Base-by-base conservation (phyloP, 1,140 invertebrate species). In the Drosophila watanabei region DNA sequence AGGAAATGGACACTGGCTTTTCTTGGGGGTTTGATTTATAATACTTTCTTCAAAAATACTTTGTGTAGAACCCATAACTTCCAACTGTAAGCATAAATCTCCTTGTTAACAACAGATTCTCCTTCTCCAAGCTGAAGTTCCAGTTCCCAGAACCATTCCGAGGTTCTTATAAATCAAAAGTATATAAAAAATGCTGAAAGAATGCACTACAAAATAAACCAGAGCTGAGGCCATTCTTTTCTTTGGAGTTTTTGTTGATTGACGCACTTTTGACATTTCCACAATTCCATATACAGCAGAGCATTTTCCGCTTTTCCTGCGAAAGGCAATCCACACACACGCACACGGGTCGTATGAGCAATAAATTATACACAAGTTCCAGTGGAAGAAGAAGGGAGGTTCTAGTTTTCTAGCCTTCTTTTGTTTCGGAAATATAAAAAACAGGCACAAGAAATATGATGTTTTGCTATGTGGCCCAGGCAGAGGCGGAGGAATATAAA, bases 341-440 rank as follows among this genome's bases (percentile, higher is more conserved):
- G 46, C 63, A 59, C 57, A 84, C 63, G 48, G 28, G 41, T 75
- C 82, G 81, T 76, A 89, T 86, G 87, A 63, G 87, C 79, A 66
- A 90, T 90, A 90, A 90, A 90, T 90, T 90, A 90, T 77, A 77
- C 49, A 82, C 79, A 87, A 82, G 71, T 68, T 62, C 57, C 35
- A 13, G 28, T 18, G 48, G 56, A 30, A 51, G 56, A 18, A 24
- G 32, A 32, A 45, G 49, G 46, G 33, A 43, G 16, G 43, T 33
- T 11, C 16, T 73, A 73, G 70, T 60, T 73, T 60, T 43, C 45
- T 64, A 61, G 69, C 62, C 37, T 73, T 59, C 83, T 54, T 80
- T 87, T 87, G 83, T 87, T 87, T 87, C 39, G 62, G 64, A 81
- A 75, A 88, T 88, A 88, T 88, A 88, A 88, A 88, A 88, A 88